Evolutionary conservation across 2,113 vertebrate genomes (phyloP).

Genomic region (Perca flavescens): DNA sequence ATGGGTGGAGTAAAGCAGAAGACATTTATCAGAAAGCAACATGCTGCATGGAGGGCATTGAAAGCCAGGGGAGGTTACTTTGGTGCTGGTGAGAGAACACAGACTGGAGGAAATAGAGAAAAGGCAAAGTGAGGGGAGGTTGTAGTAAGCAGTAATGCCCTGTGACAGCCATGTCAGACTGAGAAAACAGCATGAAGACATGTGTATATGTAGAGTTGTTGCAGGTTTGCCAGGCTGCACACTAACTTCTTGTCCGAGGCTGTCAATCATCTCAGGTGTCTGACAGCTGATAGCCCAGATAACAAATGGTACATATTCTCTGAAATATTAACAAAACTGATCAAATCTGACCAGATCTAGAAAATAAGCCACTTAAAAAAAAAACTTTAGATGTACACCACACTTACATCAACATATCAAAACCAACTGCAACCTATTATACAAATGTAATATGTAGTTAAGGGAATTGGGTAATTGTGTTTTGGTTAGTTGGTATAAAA

Average conservation of each 20-base stretch:
- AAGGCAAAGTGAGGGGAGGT: constrained; percentile 15
- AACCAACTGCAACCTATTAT: constrained; percentile 69
- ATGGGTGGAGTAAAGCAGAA: constrained; percentile 45
- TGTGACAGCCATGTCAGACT: constrained; percentile 62
- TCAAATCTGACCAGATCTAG: not conserved
- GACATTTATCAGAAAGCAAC: constrained; percentile 54
- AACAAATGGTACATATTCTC: not conserved
- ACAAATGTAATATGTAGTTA: constrained; percentile 58
- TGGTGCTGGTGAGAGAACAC: constrained; percentile 10
- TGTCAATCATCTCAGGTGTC: constrained; percentile 40
- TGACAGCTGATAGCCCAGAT: constrained; percentile 31
- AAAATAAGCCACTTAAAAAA: constrained; percentile 1
- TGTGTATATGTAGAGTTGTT: constrained; percentile 66
- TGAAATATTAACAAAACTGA: not conserved
- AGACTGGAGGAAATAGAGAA: constrained; percentile 23
- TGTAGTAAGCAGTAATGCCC: constrained; percentile 57
- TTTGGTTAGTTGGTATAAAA: constrained; percentile 76
- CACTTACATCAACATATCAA: constrained; percentile 42
- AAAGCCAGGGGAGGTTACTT: constrained; percentile 24
- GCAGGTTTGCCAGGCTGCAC: constrained; percentile 40
- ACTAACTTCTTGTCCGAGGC: constrained; percentile 8
- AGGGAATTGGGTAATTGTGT: constrained; percentile 74
- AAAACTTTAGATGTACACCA: constrained; percentile 6
- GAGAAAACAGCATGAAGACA: constrained; percentile 60
- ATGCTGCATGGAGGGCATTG: constrained; percentile 41